Evolutionary conservation across 2,888 invertebrate species (phyloP), one percentile per base, ranked within the genome.

Genomic region (Ceratothoa steindachneri): DNA sequence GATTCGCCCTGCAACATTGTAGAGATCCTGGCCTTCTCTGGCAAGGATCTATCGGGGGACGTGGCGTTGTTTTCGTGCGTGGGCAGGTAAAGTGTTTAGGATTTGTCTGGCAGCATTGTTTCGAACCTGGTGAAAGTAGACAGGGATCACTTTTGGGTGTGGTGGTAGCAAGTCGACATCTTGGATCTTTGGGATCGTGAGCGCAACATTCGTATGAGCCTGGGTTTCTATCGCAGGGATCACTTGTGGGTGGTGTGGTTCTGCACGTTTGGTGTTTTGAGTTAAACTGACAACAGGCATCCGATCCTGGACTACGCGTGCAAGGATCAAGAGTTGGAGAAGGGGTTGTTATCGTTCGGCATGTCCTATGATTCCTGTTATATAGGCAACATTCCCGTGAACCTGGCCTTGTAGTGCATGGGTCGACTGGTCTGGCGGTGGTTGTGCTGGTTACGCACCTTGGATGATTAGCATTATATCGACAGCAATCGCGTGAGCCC

Each of bases 111-210:
- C n/a, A n/a, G n/a, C n/a, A n/a, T n/a, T n/a, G n/a, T n/a, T n/a
- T n/a, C n/a, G n/a, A n/a, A n/a, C n/a, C n/a, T n/a, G n/a, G n/a
- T n/a, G n/a, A n/a, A n/a, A n/a, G n/a, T n/a, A n/a, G n/a, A n/a
- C n/a, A n/a, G n/a, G n/a, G n/a, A n/a, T n/a, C n/a, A n/a, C n/a
- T n/a, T n/a, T n/a, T n/a, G n/a, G n/a, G n/a, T n/a, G n/a, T n/a
- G n/a, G n/a, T n/a, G n/a, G n/a, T n/a, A n/a, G n/a, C n/a, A n/a
- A n/a, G n/a, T 41, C 29, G 51, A 29, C 71, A 71, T 12, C 27
- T 87, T 83, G 81, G 87, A 80, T 2, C 84, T 83, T 41, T 84
- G n/a, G 0, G 65, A 24, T 30, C 29, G n/a, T 4, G 24, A 52
- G 55, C 9, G 15, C 66, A 71, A 51, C 68, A 68, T 41, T 41